These are phyloP conservation scores for Dexiosoma caninum DNA, from an alignment of 2,888 invertebrate genomes.

Conservation along the genomic window DNA sequence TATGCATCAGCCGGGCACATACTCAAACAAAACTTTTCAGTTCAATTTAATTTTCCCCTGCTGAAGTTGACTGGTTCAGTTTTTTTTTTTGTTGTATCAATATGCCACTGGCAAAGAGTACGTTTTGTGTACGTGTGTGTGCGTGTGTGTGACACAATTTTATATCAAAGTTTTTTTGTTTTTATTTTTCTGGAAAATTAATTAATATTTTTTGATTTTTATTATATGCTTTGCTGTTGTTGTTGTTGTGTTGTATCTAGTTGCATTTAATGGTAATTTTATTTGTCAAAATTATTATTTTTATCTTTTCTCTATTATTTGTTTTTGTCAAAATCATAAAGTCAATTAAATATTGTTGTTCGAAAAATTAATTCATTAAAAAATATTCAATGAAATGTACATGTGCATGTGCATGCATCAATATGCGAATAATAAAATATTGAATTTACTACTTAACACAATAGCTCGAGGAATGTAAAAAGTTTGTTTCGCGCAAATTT, in stretches of 20 bases:
- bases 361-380: slow-evolving; percentile 60
- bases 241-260: not conserved
- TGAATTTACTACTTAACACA: slow-evolving; percentile 13
- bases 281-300: slow-evolving; percentile 50
- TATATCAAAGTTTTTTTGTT: not conserved
- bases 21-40: slow-evolving; percentile 7
- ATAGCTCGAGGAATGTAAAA: not conserved
- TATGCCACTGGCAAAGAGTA: slow-evolving; percentile 23
- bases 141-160: slow-evolving; percentile 50
- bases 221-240: not conserved
- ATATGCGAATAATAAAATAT: slow-evolving; percentile 7
- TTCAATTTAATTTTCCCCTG: slow-evolving; percentile 39
- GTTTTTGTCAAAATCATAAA: slow-evolving; percentile 54
- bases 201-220: slow-evolving; percentile 19
- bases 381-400: slow-evolving; percentile 36
- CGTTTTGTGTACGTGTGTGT: not conserved
- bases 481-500: no score
- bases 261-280: slow-evolving; percentile 57
- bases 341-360: slow-evolving; percentile 52
- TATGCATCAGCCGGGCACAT: not conserved
- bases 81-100: slow-evolving; percentile 7
- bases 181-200: slow-evolving; percentile 33
- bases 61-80: slow-evolving; percentile 15
- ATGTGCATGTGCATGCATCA: not conserved
- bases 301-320: slow-evolving; percentile 27